A percentile compares a stretch with the other conserved stretches of the same genome.
These are phyloP conservation scores for Cyphomyrus plagiostoma DNA, from an alignment of 2,113 vertebrate species.

Conservation along the genomic window DNA sequence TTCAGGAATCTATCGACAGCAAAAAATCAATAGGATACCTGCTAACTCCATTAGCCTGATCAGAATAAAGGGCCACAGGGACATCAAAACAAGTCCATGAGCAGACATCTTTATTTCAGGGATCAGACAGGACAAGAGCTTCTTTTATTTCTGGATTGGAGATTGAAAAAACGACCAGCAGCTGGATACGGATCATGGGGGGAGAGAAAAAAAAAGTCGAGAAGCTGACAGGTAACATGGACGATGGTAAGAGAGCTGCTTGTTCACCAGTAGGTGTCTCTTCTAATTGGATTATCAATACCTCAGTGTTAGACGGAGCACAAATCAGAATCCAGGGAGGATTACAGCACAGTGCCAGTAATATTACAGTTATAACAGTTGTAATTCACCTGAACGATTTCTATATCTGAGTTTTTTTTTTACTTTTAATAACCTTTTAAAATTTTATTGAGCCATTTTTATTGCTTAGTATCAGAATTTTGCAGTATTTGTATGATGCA, in stretches of 20 bases:
- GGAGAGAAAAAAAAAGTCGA: constrained; percentile 54
- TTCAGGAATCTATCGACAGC: constrained; percentile 66
- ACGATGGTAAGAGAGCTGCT: constrained; percentile 62
- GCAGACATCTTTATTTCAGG: constrained; percentile 77
- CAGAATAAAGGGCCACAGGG: constrained; percentile 66
- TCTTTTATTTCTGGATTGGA: constrained; percentile 59
- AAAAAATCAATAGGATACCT: constrained; percentile 87
- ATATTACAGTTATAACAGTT: neutral
- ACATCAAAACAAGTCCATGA: constrained; percentile 56
- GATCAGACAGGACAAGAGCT: constrained; percentile 75
- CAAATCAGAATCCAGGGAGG: constrained; percentile 38
- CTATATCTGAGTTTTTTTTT: neutral
- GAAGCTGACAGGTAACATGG: constrained; percentile 76
- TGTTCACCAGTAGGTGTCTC: constrained; percentile 65
- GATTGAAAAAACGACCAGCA: constrained; percentile 61
- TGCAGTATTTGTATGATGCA: neutral
- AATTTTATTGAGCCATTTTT: neutral
- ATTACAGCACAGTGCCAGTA: neutral
- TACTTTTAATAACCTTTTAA: no score
- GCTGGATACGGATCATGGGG: constrained; percentile 56
- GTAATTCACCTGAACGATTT: neutral
- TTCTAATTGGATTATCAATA: constrained; percentile 70
- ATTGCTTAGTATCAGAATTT: neutral
- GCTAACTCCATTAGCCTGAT: constrained; percentile 87
- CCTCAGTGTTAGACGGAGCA: constrained; percentile 57